Evolutionary conservation across 2,888 invertebrate genomes (phyloP), one percentile per base, ranked within the genome.

Genomic region (Heteromyza rotundicornis): DNA sequence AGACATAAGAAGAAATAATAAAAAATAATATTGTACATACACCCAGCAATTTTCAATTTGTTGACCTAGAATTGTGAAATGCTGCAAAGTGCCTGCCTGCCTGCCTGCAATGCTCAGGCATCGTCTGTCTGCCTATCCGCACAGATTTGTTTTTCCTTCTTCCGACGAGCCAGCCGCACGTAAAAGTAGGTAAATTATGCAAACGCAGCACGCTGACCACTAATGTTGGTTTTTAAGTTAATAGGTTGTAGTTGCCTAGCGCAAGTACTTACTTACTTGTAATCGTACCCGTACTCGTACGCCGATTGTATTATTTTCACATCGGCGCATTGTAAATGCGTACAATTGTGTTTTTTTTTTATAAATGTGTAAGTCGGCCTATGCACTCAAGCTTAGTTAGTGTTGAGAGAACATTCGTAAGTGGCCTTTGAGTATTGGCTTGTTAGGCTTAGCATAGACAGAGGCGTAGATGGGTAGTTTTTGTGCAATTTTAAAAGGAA

Each of bases 171-270:
- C n/a, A n/a, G n/a, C n/a, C 27, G 27, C 27, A 7, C 10, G 7
- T 7, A n/a, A 40, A 40, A 40, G 51, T 58, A 40, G 58, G 24
- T 27, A 52, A 40, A 47, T 61, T 57, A 57, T 57, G 57, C 60
- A 52, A 44, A 57, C 60, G 56, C 56, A 53, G 60, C 52, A 52
- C 23, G 51, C 22, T 51, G 40, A 50, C 56, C 52, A 52, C 52
- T 60, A 59, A 59, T 59, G 59, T 55, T 61, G 52, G 52, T 51
- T 57, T 47, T 52, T 32, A 57, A 61, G 52, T 57, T 60, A 51
- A 50, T 50, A 52, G 44, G 47, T 20, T 47, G 47, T 20, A 20
- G 10, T n/a, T 40, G 14, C 3, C n/a, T n/a, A n/a, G n/a, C n/a
- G n/a, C n/a, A n/a, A 40, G 47, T 47, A 20, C 47, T 7, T n/a